phyloP scores from a whole-genome alignment of 2,888 invertebrate species.

The Drosophila tripunctata region DNA sequence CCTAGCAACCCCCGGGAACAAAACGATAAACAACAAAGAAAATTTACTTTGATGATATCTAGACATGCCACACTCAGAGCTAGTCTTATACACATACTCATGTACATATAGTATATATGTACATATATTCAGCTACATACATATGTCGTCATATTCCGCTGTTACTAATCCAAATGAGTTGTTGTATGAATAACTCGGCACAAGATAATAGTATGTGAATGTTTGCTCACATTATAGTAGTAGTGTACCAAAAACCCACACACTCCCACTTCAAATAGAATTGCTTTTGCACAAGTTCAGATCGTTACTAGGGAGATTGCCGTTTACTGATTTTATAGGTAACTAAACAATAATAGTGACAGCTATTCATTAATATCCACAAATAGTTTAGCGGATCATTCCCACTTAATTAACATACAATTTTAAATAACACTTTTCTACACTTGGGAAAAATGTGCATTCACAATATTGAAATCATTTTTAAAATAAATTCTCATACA shows the following conservation, averaged over 20 bases:
- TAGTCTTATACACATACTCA: too few species aligned
- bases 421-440: not conserved
- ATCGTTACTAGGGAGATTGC: not conserved
- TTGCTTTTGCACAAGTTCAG: not conserved
- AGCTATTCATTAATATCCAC: constrained; percentile 5
- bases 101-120: not conserved
- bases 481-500: too few species aligned
- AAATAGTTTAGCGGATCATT: not conserved
- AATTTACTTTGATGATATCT: constrained; percentile 59
- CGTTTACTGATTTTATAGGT: not conserved
- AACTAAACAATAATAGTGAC: not conserved
- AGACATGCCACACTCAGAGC: constrained; percentile 25
- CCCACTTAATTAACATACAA: constrained; percentile 4
- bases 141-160: constrained; percentile 46
- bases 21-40: constrained; percentile 36
- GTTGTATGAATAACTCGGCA: constrained; percentile 46
- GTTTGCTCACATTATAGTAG: constrained; percentile 41
- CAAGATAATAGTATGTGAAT: constrained; percentile 50
- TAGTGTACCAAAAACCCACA: constrained; percentile 12
- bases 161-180: constrained; percentile 28
- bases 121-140: constrained; percentile 3
- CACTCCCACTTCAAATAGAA: not conserved
- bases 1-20: constrained; percentile 24
- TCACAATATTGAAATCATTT: too few species aligned
- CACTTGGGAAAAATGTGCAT: constrained; percentile 2